Base-by-base conservation (phyloP, 2,797 vertebrate genomes). In the Vireo griseus region DNA sequence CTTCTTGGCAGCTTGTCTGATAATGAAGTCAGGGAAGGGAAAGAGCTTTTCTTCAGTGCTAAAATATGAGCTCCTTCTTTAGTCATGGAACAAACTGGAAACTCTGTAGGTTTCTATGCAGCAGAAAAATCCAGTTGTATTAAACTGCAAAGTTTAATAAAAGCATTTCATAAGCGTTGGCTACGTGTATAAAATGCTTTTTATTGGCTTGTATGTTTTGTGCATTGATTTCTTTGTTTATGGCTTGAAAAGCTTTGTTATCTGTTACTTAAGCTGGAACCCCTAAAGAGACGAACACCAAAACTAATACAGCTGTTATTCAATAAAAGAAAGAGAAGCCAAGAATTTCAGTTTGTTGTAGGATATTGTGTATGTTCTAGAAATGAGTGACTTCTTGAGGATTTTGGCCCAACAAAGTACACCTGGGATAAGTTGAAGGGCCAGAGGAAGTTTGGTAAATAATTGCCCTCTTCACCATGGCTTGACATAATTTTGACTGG, bases 1-100 rank as follows among this genome's bases (percentile, higher is more conserved):
- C 72, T 40, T 84, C 55, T 93, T 88, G 93, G 95, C 93, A 93
- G 71, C 94, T 95, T 88, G 42, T 95, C 90, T 97, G 95, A 92
- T 97, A 96, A 87, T 77, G 65, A 69, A 85, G 92, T 73, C 39
- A 48, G 61, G 87, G 59, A 91, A 71, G 31, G 50, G 72, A 92
- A 90, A 33, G 58, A 77, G 37, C 63, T 95, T 65, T 92, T 81
- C 79, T 79, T 90, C 51, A 59, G 69, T 65, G 72, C 39, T 69
- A 45, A 50, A 55, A 31, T 62, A 57, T 14, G 52, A 54, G 33
- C 47, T 61, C 10, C 29, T 76, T 61, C 72, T 33, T 61, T 29
- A 59, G 39, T 52, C 55, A 17, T 14, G 24, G 28, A 39, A 20
- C 25, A 73, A 5, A 37, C 45, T 90, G 26, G 28, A 89, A 72